phyloP scores from a whole-genome alignment of 2,797 vertebrate genomes.

The Periparus ater region DNA sequence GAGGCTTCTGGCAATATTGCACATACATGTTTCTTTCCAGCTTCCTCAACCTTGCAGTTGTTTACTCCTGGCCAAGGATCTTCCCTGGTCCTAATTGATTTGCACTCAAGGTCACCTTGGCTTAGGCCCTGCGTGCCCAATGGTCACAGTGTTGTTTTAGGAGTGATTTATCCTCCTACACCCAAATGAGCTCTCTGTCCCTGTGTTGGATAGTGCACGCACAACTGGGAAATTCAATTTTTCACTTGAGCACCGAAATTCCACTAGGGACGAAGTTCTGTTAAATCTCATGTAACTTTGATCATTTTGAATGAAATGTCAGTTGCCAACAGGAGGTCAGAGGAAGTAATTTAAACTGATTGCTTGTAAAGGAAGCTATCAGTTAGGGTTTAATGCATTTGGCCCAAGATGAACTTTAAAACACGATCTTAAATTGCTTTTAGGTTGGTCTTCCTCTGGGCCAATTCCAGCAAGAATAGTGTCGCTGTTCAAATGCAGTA shows the following conservation, averaged over 20 bases:
- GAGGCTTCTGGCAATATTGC: neutral
- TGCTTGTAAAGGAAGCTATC: constrained; percentile 38
- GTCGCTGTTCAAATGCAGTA: neutral
- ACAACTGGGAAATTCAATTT: neutral
- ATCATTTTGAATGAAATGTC: neutral
- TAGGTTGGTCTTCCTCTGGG: neutral
- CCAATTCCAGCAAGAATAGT: neutral
- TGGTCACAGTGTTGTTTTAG: neutral
- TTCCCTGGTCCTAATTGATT: neutral
- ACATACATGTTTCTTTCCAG: neutral
- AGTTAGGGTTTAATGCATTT: constrained; percentile 33
- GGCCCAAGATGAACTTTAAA: constrained; percentile 37
- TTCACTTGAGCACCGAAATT: neutral
- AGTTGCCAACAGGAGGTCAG: constrained; percentile 16
- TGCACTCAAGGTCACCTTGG: constrained; percentile 13
- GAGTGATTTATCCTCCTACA: constrained; percentile 19
- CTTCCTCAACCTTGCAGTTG: neutral
- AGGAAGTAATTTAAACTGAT: constrained; percentile 29
- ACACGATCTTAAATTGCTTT: neutral
- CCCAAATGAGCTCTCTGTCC: neutral
- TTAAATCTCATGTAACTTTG: neutral
- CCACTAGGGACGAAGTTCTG: neutral
- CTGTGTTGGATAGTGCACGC: accelerated
- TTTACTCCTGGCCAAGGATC: neutral
- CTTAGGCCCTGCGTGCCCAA: neutral